phyloP scores from a whole-genome alignment of 2,797 vertebrate species.

The Chelon labrosus region DNA sequence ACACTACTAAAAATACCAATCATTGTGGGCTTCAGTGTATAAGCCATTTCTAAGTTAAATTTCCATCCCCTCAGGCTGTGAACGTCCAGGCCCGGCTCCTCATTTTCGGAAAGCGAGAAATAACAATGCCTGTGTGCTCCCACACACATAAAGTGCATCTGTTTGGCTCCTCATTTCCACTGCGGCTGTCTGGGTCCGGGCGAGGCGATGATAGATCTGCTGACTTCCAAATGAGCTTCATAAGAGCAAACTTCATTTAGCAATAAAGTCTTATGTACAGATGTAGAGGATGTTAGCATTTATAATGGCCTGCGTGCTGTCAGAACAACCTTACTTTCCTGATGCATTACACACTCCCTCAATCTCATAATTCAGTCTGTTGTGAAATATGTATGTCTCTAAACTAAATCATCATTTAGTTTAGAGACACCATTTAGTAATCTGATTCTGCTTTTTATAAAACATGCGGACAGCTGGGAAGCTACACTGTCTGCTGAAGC shows the following conservation, averaged over 20 bases:
- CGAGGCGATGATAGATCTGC: conserved; percentile 62
- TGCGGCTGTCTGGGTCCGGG: conserved; percentile 55
- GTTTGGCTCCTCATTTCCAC: conserved; percentile 69
- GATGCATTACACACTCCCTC: conserved; percentile 26
- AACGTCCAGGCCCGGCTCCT: conserved; percentile 51
- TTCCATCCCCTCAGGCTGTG: conserved; percentile 64
- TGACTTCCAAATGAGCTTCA: conserved; percentile 74
- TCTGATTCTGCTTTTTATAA: background rate
- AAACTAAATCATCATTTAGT: conserved; percentile 37
- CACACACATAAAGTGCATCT: conserved; percentile 66
- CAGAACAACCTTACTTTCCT: conserved; percentile 17
- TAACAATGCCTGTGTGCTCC: conserved; percentile 53
- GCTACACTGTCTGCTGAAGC: conserved; percentile 11
- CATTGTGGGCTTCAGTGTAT: conserved; percentile 60
- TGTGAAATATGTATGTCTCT: conserved; percentile 27
- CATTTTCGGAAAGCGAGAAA: conserved; percentile 64
- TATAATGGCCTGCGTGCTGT: conserved; percentile 28
- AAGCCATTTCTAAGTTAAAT: conserved; percentile 67
- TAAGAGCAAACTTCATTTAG: conserved; percentile 66
- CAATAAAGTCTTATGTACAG: conserved; percentile 56
- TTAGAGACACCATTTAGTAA: too few species aligned
- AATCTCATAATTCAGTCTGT: conserved; percentile 18
- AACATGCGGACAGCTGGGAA: conserved; percentile 20
- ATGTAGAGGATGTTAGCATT: conserved; percentile 56
- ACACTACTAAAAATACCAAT: conserved; percentile 50